Evolutionary conservation across 2,113 vertebrate species (phyloP), one percentile per base, ranked within the genome.

Genomic region (Anhinga anhinga): DNA sequence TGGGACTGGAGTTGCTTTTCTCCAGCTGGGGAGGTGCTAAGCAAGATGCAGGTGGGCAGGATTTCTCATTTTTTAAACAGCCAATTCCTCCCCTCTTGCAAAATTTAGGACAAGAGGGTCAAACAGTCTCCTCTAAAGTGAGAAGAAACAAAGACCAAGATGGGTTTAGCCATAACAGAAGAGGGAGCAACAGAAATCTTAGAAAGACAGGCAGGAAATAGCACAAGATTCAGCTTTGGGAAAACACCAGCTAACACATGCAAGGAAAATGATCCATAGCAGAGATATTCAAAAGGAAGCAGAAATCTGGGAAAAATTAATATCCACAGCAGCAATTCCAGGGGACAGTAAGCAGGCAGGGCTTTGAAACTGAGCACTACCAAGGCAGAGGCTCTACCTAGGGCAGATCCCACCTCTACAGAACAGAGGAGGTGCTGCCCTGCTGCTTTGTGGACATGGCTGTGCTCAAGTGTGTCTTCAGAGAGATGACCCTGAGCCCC

Each of bases 301-400:
- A 94, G 82, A 96, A 94, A 91, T 95, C 70, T 95, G 81, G 88
- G 81, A 76, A 92, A 93, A 95, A 89, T 49, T 92, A 89, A 82
- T 76, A 65, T 79, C 73, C 61, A 69, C 27, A 71, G 53, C 69
- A 91, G 81, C 91, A 86, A 7, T n/a, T 67, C 56, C 3, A 1
- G 29, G 45, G 15, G 22, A 83, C 63, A 89, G 56, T 9, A 8
- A 82, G 61, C 32, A 72, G 53, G 20, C 73, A 79, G 22, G 23
- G 56, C 63, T 93, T 67, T 76, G 77, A 82, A 89, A 69, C 11
- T 1, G 2, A 81, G 69, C 32, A n/a, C 29, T 17, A 20, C 27
- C 3, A 5, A 52, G 34, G 13, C 21, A 79, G 25, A 49, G 25
- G 14, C 36, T 78, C 38, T 86, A 44, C 26, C 42, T 44, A 16